Evolutionary conservation across 2,113 vertebrate species (phyloP), one percentile per base, ranked within the genome.

Genomic region (Corvus cornix): DNA sequence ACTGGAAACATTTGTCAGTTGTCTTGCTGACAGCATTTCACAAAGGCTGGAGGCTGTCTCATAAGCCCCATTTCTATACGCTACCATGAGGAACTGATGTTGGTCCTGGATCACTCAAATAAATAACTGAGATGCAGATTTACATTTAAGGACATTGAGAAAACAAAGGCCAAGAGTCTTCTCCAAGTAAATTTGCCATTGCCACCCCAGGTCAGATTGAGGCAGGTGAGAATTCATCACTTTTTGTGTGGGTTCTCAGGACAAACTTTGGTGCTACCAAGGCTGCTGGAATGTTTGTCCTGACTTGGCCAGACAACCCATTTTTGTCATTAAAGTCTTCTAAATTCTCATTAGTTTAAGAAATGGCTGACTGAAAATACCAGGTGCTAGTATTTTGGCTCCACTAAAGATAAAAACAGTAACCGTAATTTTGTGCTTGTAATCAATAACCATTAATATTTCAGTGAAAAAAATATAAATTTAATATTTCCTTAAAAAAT

Each of bases 21-120:
- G 86, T 95, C 83, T 90, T 85, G 70, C 80, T 64, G 70, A 93
- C 67, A 90, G 72, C 63, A 80, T 33, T 83, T 72, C 62, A 82
- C 70, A 73, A 67, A 79, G 63, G 82, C 73, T 59, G 74, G 87
- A 21, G n/a, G 60, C 55, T 75, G 66, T 28, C 64, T 74, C 28
- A 0, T 28, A 75, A 87, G 46, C 75, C 46, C 69, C 15, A 3
- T 53, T 84, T 78, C 86, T 79, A 15, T 48, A 72, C 0, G 1
- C 60, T 49, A 59, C 16, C 44, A 26, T 1, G 31, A 91, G 33
- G n/a, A 82, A 94, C 31, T 23, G 24, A 59, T 8, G 10, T 62
- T 72, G 44, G n/a, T 27, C 7, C 2, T 11, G 9, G 11, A 2
- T 15, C 17, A 28, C 48, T 35, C 37, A 53, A 35, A 60, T 20